Evolutionary conservation across 2,888 invertebrate species (phyloP).

Genomic region (Tiliacea citrago): DNA sequence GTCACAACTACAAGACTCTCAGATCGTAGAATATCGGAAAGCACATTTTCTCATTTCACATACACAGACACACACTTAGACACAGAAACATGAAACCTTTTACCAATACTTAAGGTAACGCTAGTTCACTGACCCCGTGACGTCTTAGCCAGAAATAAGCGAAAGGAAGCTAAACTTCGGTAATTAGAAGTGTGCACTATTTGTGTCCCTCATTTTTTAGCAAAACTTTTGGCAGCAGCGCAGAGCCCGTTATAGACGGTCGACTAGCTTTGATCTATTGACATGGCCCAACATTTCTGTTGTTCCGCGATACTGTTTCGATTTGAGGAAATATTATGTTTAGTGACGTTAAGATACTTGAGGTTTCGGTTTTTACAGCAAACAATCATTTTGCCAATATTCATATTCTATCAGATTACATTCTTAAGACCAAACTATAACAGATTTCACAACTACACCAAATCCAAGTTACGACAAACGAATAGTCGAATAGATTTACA

Average conservation of each 20-base stretch:
- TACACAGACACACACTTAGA: no score
- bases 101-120: conserved; percentile 52
- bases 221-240: conserved; percentile 65
- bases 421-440: background rate
- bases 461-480: conserved; percentile 9
- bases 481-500: conserved; percentile 20
- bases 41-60: conserved; percentile 23
- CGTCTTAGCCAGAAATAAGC: conserved; percentile 63
- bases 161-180: conserved; percentile 58
- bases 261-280: conserved; percentile 65
- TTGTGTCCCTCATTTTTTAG: conserved; percentile 63
- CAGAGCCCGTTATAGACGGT: conserved; percentile 50
- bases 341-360: background rate
- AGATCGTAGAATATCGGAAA: conserved; percentile 27
- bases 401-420: no score
- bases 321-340: conserved; percentile 14
- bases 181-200: conserved; percentile 64
- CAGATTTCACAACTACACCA: background rate
- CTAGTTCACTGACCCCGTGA: conserved; percentile 59
- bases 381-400: background rate
- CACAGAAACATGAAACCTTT: conserved; percentile 31
- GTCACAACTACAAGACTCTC: background rate
- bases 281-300: conserved; percentile 55
- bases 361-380: background rate
- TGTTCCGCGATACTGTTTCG: conserved; percentile 32